Conservation (phyloP, 2,113 vertebrate genomes). For the Rhynchopsitta pachyrhyncha region DNA sequence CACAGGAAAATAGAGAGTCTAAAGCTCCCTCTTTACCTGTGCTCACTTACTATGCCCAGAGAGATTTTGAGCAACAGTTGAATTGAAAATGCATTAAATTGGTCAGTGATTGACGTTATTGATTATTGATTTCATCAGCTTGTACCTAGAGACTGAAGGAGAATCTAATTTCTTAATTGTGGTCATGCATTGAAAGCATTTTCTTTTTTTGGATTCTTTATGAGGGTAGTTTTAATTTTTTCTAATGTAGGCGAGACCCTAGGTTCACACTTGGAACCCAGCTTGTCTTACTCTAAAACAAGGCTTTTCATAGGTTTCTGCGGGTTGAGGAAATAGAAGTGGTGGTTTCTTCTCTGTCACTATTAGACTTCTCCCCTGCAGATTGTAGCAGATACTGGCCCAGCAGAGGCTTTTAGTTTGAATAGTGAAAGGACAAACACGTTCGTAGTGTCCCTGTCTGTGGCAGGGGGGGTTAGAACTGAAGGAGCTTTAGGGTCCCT, state of each 20-base stretch:
- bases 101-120: neutral
- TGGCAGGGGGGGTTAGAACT: neutral
- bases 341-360: neutral
- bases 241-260: neutral
- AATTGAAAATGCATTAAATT: neutral
- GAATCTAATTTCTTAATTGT: neutral
- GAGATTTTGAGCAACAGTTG: neutral
- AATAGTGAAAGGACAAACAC: neutral
- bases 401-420: neutral
- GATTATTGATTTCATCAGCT: neutral
- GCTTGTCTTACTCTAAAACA: neutral
- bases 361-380: neutral
- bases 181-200: neutral
- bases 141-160: neutral
- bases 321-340: neutral
- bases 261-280: neutral
- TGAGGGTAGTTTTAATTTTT: neutral
- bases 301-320: neutral
- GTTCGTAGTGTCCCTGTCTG: neutral
- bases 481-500: neutral
- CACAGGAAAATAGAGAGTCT: neutral
- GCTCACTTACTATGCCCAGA: neutral
- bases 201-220: neutral
- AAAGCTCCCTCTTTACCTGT: neutral
- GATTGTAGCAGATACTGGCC: neutral